Evolutionary conservation across 2,113 vertebrate species (phyloP).

Genomic region (Sylvilagus bachmani): DNA sequence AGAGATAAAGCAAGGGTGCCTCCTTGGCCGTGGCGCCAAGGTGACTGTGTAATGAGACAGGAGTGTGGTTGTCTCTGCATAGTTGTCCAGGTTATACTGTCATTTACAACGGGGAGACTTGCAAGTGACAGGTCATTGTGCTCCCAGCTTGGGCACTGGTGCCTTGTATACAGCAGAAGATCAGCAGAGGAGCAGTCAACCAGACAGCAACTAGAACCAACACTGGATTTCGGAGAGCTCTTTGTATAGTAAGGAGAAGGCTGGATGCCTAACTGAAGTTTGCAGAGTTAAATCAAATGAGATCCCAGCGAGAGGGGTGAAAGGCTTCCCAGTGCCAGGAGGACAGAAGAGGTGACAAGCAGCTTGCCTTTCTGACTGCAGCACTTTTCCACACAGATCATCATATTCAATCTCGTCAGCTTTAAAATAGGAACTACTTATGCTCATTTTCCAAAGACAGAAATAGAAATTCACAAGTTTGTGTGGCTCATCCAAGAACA

Average conservation of each 20-base stretch:
- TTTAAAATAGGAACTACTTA: neutral
- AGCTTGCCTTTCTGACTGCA: neutral
- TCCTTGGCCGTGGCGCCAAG: no score
- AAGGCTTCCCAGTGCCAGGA: neutral
- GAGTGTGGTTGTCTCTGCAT: no score
- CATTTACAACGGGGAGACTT: no score
- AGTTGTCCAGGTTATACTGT: no score
- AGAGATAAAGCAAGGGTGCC: no score
- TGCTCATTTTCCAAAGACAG: neutral
- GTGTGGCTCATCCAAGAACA: neutral
- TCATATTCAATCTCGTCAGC: neutral
- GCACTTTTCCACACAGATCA: neutral
- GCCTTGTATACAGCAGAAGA: neutral
- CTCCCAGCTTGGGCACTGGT: neutral
- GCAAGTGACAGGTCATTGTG: no score
- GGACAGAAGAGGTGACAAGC: neutral
- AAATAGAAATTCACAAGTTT: constrained; percentile 4
- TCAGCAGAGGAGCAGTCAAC: neutral
- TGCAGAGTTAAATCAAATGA: neutral
- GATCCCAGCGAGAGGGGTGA: neutral
- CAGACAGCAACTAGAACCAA: neutral
- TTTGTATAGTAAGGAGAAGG: neutral
- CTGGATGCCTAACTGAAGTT: neutral
- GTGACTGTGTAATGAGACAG: no score
- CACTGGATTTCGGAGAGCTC: neutral